phyloP scores from a whole-genome alignment of 2,888 invertebrate genomes.

The Melipona beecheii region DNA sequence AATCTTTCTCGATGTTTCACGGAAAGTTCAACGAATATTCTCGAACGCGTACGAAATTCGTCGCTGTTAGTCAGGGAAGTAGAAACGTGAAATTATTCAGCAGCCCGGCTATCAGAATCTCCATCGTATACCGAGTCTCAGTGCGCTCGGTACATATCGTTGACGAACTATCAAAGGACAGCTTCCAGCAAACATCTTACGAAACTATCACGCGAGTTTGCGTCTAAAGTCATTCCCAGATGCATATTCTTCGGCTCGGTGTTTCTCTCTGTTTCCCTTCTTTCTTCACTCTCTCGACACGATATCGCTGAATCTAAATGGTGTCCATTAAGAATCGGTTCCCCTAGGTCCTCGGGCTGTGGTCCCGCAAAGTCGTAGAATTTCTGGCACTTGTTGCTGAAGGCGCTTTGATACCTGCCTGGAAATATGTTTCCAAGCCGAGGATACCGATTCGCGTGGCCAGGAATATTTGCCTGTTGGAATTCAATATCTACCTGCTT shows the following conservation, averaged over 20 bases:
- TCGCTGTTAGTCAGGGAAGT: not conserved
- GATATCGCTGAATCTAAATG: slow-evolving; percentile 5
- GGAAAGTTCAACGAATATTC: not conserved
- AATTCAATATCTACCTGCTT: not conserved
- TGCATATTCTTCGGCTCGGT: slow-evolving; percentile 10
- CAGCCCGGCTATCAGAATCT: slow-evolving; percentile 13
- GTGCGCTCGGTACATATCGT: not conserved
- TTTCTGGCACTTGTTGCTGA: too few species aligned
- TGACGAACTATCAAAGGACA: slow-evolving; percentile 15
- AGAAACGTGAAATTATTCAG: slow-evolving; percentile 24
- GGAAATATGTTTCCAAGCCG: not conserved
- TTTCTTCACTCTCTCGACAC: not conserved
- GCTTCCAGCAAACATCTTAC: slow-evolving; percentile 11
- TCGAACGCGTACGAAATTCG: not conserved
- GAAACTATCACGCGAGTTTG: not conserved
- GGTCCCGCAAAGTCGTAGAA: too few species aligned
- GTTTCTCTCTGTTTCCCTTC: not conserved
- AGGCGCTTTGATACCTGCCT: not conserved
- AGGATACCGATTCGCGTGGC: not conserved
- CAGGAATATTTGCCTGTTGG: not conserved
- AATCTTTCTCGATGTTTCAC: slow-evolving; percentile 2
- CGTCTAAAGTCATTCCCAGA: slow-evolving; percentile 5
- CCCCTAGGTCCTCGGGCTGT: too few species aligned
- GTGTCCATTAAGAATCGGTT: slow-evolving; percentile 6
- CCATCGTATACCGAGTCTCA: slow-evolving; percentile 2